Conservation (phyloP, 1,140 invertebrate species). For the Periplaneta americana region DNA sequence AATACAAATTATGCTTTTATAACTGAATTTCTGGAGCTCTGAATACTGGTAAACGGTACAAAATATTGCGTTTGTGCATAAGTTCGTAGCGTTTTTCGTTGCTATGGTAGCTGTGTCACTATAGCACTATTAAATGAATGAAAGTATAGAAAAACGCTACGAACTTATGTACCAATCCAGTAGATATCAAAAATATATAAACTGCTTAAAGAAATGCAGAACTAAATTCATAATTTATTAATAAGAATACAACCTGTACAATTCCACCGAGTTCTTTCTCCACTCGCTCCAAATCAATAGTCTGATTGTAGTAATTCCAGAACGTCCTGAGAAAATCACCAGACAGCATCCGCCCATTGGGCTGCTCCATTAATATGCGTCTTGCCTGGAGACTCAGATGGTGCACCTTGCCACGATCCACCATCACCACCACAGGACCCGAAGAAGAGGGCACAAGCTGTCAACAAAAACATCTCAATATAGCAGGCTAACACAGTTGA, state of each 20-base stretch:
- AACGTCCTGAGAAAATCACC: constrained; percentile 35
- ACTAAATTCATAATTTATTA: neutral
- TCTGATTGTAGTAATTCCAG: neutral
- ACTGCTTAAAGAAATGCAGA: neutral
- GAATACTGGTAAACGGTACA: too few relatives aligned
- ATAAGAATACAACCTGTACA: constrained; percentile 8
- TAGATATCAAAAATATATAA: too few relatives aligned
- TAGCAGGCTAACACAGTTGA: too few relatives aligned
- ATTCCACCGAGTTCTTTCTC: neutral
- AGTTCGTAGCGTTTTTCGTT: too few relatives aligned
- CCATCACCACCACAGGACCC: neutral
- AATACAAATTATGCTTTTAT: too few relatives aligned
- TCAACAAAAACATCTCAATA: too few relatives aligned
- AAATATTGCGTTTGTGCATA: too few relatives aligned
- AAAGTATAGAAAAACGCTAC: too few relatives aligned
- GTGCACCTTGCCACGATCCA: constrained; percentile 40
- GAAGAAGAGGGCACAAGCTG: neutral
- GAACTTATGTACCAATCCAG: too few relatives aligned
- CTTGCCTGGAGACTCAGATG: constrained; percentile 46
- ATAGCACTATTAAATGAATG: too few relatives aligned
- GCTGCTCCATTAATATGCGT: constrained; percentile 49
- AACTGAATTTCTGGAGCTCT: too few relatives aligned
- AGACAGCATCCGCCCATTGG: constrained; percentile 41
- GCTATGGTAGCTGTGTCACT: too few relatives aligned
- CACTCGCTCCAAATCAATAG: neutral